Evolutionary conservation across 2,113 vertebrate genomes (phyloP).

Genomic region (Varanus komodoensis): DNA sequence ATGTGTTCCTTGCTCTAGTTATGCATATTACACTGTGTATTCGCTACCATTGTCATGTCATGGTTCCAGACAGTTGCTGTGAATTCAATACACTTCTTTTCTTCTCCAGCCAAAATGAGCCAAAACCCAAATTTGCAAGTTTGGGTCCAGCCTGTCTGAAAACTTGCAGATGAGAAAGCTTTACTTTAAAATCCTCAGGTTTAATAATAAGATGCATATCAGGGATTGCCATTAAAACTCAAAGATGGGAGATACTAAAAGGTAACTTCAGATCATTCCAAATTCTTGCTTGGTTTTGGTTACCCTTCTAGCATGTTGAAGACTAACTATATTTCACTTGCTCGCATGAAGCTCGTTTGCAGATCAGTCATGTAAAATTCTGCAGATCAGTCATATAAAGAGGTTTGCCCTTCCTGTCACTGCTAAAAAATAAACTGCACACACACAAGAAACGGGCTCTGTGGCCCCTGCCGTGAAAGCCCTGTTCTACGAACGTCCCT

Average conservation of each 20-base stretch:
- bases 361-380: not conserved
- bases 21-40: not conserved
- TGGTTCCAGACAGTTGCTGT: not conserved
- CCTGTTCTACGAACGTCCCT: too few species aligned
- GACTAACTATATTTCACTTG: not conserved
- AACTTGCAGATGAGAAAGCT: not conserved
- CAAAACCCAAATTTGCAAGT: not conserved
- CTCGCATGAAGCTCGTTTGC: not conserved
- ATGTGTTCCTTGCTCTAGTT: constrained; percentile 1
- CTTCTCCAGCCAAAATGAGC: not conserved
- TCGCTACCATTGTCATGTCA: not conserved
- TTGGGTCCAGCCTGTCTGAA: not conserved
- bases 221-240: not conserved
- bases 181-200: not conserved
- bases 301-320: constrained; percentile 1
- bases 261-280: not conserved
- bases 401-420: too few species aligned
- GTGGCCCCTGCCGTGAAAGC: too few species aligned
- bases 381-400: constrained; percentile 3
- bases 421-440: too few species aligned
- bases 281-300: constrained; percentile 20
- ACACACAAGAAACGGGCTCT: too few species aligned
- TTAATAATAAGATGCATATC: constrained; percentile 6
- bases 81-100: not conserved
- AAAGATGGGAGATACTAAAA: not conserved